Evolutionary conservation across 2,888 invertebrate genomes (phyloP), one percentile per base, ranked within the genome.

Genomic region (Taenaris catops): DNA sequence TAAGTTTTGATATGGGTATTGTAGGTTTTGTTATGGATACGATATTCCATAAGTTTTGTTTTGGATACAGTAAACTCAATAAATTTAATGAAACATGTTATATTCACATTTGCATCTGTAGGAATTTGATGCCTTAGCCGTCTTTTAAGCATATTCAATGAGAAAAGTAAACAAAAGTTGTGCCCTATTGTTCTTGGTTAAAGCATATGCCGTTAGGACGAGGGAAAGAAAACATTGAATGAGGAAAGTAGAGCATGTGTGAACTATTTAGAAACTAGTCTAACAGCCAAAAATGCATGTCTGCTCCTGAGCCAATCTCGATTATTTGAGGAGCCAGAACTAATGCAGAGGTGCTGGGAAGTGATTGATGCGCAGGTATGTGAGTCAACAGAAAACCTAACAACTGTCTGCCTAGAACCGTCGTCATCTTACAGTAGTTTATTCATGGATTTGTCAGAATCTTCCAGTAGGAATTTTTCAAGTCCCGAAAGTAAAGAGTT

Each of bases 311-410:
- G 97, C 78, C 98, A 98, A 80, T 96, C 97, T 48, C 89, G 97
- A 55, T 90, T 98, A 39, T 98, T 98, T 88, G 98, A 98, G 83
- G 98, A 98, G 80, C 96, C 96, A 38, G 97, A 98, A 70, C 89
- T 98, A 55, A 97, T 97, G 96, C 95, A 96, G 79, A 90, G 96
- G 54, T 97, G 97, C 88, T 97, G 96, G 96, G 96, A 97, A 89
- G 97, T 98, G 45, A 97, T 98, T 69, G 98, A 98, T 86, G 98
- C 98, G 34, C 95, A 95, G 94, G 95, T 95, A 91, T 83, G 86
- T 86, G 78, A 79, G 54, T 81, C 90, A 9, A 76, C 79, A 38
- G 84, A 86, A 58, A 91, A 87, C 63, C 76, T 84, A 55, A 57
- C 73, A 19, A 70, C 71, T 31, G 63, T 81, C 49, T 67, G 71